Evolutionary conservation across 2,113 vertebrate genomes (phyloP).

Genomic region (Chaetorhynchus papuensis): DNA sequence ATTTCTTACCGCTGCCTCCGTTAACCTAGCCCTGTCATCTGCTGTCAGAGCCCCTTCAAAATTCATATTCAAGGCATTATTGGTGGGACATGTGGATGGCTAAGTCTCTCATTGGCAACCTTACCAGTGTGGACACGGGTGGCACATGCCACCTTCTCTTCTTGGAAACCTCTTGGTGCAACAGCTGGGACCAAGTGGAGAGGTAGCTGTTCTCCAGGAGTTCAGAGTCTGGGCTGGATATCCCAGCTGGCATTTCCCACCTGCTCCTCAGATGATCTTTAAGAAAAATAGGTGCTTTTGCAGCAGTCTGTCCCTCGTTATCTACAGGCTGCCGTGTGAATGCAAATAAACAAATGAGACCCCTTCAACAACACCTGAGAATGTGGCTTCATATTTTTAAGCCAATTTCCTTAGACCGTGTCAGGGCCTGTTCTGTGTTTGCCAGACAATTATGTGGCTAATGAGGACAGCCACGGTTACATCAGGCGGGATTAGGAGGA

Average conservation of each 20-base stretch:
- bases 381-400: slow-evolving; percentile 37
- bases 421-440: slow-evolving; percentile 64
- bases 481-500: slow-evolving; percentile 46
- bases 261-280: not conserved
- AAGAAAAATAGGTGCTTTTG: not conserved
- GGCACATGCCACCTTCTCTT: not conserved
- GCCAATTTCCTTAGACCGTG: slow-evolving; percentile 49
- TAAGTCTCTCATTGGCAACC: not conserved
- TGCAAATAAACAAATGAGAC: slow-evolving; percentile 21
- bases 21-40: not conserved
- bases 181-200: not conserved
- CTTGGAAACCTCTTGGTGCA: not conserved
- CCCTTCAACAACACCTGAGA: slow-evolving; percentile 13
- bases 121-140: not conserved
- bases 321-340: not conserved
- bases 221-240: not conserved
- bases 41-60: not conserved
- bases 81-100: not conserved
- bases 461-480: slow-evolving; percentile 58
- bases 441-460: slow-evolving; percentile 61
- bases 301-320: not conserved
- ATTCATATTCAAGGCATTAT: not conserved
- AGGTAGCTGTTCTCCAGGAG: not conserved
- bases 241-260: not conserved
- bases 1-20: slow-evolving; percentile 3